These are phyloP conservation scores for Eupithecia vulgata DNA, from an alignment of 2,888 invertebrate genomes.

Conservation along the genomic window DNA sequence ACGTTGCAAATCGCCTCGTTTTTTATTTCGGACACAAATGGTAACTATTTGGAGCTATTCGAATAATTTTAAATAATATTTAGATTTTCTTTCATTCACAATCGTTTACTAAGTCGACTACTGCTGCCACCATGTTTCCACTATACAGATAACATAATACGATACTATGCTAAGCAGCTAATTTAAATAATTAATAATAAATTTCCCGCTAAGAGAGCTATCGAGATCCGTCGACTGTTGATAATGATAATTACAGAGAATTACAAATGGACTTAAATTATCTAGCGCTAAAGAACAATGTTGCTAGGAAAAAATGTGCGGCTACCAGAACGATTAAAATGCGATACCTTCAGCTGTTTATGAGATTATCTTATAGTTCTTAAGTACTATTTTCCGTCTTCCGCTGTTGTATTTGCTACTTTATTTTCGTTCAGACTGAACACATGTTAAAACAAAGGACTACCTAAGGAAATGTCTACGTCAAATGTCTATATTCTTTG, in stretches of 20 bases:
- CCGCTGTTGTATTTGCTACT: background rate
- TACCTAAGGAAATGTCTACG: background rate
- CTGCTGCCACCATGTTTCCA: background rate
- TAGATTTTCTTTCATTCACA: background rate
- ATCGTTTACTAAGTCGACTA: background rate
- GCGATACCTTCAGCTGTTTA: background rate
- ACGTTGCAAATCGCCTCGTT: background rate
- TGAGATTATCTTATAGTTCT: background rate
- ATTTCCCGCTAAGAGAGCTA: slow-evolving; percentile 26
- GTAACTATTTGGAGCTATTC: background rate
- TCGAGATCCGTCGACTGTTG: slow-evolving; percentile 24
- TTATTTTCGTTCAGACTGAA: background rate
- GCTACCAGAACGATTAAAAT: slow-evolving; percentile 24
- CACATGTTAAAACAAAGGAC: background rate
- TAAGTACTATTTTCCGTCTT: background rate
- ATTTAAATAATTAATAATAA: slow-evolving; percentile 43
- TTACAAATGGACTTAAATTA: slow-evolving; percentile 36
- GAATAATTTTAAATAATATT: slow-evolving; percentile 1
- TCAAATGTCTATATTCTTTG: too few species aligned
- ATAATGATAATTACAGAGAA: slow-evolving; percentile 38
- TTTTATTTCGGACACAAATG: background rate
- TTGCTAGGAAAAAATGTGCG: slow-evolving; percentile 30
- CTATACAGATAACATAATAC: background rate
- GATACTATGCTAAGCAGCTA: slow-evolving; percentile 37
- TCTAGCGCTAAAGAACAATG: slow-evolving; percentile 31